Percentiles rank a stretch among this genome's conserved stretches.
Conservation (phyloP, 2,113 vertebrate genomes). For the Gorsachius goisagi region DNA sequence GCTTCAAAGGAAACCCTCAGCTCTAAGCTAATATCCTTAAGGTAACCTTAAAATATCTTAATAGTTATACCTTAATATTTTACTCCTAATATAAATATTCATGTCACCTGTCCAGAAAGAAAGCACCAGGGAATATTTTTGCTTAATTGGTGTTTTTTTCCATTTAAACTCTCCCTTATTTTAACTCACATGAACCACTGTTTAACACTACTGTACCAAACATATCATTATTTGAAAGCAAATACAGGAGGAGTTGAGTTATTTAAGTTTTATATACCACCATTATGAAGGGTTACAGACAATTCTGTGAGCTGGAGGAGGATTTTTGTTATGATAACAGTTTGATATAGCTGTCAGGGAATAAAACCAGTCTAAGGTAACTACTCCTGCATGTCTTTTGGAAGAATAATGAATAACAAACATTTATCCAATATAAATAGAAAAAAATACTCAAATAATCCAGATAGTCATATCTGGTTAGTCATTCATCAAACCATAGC, state of each 20-base stretch:
- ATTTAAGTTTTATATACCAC: not conserved
- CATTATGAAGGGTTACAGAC: not conserved
- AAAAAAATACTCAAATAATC: not conserved
- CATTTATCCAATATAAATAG: not conserved
- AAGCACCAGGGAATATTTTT: not conserved
- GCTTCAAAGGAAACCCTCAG: not conserved
- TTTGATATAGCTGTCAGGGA: not conserved
- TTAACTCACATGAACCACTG: not conserved
- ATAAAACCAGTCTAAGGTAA: not conserved
- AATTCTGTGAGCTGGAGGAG: not conserved
- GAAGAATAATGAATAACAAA: not conserved
- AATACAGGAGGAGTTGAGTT: not conserved
- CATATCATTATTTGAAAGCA: not conserved
- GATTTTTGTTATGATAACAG: not conserved
- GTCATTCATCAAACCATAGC: not conserved
- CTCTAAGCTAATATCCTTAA: not conserved
- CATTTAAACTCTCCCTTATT: not conserved
- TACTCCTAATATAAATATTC: not conserved
- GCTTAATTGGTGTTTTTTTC: not conserved
- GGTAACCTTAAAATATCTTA: not conserved
- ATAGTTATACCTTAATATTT: not conserved
- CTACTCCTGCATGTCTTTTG: not conserved
- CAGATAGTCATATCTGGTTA: not conserved
- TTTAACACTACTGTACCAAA: not conserved
- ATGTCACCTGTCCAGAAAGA: not conserved